phyloP scores from a whole-genome alignment of 2,797 vertebrate species.

The Typhlichthys eigenmanni region DNA sequence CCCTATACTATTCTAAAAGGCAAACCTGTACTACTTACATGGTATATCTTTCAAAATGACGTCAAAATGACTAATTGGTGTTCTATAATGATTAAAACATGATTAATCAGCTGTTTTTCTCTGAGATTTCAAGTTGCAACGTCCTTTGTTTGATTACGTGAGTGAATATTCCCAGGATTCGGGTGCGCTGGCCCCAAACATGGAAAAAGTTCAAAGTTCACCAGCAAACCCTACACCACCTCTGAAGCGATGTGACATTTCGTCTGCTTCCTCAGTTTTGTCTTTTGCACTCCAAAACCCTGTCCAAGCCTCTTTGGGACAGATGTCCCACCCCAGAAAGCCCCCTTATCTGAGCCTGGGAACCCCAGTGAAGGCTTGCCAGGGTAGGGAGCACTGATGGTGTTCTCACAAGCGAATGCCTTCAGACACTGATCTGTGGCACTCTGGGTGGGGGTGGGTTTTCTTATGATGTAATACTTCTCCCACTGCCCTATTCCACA shows the following conservation, averaged over 20 bases:
- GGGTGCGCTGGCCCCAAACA: constrained; percentile 17
- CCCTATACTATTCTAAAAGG: background rate
- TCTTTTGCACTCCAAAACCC: constrained; percentile 34
- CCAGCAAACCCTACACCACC: constrained; percentile 36
- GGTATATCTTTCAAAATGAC: background rate
- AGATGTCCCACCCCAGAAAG: constrained; percentile 66
- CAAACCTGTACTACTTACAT: background rate
- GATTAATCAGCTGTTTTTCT: background rate
- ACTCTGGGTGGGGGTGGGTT: constrained; percentile 41
- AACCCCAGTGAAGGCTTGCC: constrained; percentile 48
- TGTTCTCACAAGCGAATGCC: constrained; percentile 48
- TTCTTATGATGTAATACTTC: constrained; percentile 35
- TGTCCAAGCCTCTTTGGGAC: constrained; percentile 32
- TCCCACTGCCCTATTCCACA: constrained; percentile 49
- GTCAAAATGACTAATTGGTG: background rate
- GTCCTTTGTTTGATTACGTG: constrained; percentile 7
- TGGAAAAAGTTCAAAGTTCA: constrained; percentile 43
- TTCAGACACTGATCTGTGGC: constrained; percentile 33
- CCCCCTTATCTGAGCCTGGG: constrained; percentile 55
- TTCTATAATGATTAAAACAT: background rate
- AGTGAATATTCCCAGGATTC: constrained; percentile 12
- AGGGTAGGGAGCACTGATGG: constrained; percentile 26
- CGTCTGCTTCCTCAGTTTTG: constrained; percentile 45
- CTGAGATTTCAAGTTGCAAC: constrained; percentile 14
- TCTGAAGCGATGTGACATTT: constrained; percentile 46